Percentiles rank a stretch among this genome's conserved stretches.
These are phyloP conservation scores for Andrena marginata DNA, from an alignment of 2,888 invertebrate species.

Conservation along the genomic window DNA sequence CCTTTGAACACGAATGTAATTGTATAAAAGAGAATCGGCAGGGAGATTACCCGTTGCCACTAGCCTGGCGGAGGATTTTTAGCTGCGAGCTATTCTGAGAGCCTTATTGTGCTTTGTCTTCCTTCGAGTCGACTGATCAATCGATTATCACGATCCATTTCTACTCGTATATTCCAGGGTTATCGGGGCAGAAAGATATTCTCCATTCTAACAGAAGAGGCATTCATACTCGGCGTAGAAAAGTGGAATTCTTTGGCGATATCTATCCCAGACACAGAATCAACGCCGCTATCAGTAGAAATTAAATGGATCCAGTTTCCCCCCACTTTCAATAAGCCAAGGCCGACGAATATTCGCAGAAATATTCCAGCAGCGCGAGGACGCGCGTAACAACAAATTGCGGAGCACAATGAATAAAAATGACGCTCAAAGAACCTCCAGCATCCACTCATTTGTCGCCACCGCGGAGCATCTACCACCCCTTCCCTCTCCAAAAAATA, in stretches of 20 bases:
- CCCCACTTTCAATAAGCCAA: background rate
- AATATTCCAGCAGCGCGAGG: background rate
- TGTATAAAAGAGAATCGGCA: slow-evolving; percentile 41
- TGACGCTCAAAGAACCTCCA: slow-evolving; percentile 1
- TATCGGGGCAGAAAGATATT: too few relatives aligned
- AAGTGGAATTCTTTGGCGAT: background rate
- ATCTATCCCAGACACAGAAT: background rate
- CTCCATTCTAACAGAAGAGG: too few relatives aligned
- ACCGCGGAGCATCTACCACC: background rate
- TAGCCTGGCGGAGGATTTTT: background rate
- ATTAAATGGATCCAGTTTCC: background rate
- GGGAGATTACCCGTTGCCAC: background rate
- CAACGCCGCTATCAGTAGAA: background rate
- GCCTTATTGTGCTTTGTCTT: background rate
- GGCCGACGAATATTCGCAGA: background rate
- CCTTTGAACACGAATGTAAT: slow-evolving; percentile 70
- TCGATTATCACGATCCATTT: too few relatives aligned
- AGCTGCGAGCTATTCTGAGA: background rate
- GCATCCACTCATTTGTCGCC: slow-evolving; percentile 5
- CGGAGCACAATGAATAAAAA: background rate
- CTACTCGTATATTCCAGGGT: too few relatives aligned
- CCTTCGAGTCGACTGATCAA: background rate
- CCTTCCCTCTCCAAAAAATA: background rate
- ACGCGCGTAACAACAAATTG: background rate
- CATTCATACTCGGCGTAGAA: too few relatives aligned